A percentile compares a stretch with the other conserved stretches of the same genome.
Conservation (phyloP, 2,113 vertebrate genomes). For the Myotis yumanensis region DNA sequence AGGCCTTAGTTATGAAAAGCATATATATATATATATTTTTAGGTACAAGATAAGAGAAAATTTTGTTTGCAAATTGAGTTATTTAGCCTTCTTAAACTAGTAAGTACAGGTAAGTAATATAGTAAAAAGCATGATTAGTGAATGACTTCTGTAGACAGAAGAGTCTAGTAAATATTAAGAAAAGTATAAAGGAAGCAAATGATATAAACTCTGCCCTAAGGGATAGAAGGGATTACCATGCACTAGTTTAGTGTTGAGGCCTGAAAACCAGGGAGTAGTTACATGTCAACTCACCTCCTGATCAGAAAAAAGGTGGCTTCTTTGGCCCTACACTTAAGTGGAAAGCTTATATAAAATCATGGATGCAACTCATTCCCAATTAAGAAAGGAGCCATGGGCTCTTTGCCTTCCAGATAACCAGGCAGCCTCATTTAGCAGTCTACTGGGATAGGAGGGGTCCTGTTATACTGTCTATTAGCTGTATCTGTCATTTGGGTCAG, state of each 20-base stretch:
- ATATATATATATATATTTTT: background rate
- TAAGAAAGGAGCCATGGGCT: background rate
- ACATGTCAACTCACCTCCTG: background rate
- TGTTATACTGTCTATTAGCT: background rate
- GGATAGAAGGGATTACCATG: background rate
- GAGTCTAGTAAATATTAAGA: background rate
- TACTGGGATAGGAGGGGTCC: background rate
- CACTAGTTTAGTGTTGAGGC: background rate
- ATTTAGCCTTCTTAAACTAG: background rate
- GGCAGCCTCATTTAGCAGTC: background rate
- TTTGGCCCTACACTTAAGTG: background rate
- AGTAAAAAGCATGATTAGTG: background rate
- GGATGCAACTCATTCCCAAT: background rate
- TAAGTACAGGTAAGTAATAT: background rate
- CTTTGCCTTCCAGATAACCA: background rate
- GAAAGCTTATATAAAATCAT: background rate
- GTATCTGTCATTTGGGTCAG: background rate
- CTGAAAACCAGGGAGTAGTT: background rate
- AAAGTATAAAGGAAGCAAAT: background rate
- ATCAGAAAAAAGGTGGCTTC: background rate
- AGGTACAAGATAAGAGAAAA: background rate
- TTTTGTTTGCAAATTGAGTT: conserved; percentile 24
- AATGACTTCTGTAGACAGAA: background rate
- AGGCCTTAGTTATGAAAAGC: background rate
- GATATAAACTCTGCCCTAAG: background rate